Conservation (phyloP, 2,888 invertebrate species). For the Chouioia cunea region DNA sequence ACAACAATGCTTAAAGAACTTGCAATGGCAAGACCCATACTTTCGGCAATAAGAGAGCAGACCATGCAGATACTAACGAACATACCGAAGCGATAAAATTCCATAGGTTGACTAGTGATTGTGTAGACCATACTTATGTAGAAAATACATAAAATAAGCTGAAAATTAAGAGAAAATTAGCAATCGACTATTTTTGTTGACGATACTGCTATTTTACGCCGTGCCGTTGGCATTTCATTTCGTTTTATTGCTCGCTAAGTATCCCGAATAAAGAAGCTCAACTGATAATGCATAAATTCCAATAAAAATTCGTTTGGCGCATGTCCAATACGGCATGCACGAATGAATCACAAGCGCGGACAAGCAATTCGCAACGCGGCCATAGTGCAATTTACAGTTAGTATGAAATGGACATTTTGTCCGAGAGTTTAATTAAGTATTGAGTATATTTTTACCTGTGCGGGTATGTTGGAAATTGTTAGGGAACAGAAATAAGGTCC, state of each 20-base stretch:
- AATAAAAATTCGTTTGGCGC: no score
- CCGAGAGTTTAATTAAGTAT: neutral
- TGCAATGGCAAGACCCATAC: slow-evolving; percentile 81
- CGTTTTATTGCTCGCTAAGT: no score
- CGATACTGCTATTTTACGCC: no score
- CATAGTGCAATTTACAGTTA: no score
- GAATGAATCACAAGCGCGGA: no score
- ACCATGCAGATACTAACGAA: slow-evolving; percentile 79
- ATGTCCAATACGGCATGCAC: no score
- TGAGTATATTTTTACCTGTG: slow-evolving; percentile 71
- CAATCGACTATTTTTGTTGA: neutral
- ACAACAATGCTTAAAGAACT: slow-evolving; percentile 83
- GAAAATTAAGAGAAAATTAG: slow-evolving; percentile 40
- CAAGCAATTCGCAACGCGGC: no score
- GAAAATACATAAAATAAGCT: slow-evolving; percentile 74
- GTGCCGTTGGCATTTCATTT: no score
- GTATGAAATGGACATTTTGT: no score
- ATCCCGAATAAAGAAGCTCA: no score
- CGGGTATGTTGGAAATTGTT: slow-evolving; percentile 79
- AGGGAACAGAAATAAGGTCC: slow-evolving; percentile 84
- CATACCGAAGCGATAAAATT: slow-evolving; percentile 76
- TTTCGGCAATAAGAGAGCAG: slow-evolving; percentile 82
- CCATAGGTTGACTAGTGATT: slow-evolving; percentile 83
- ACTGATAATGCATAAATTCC: no score
- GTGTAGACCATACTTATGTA: slow-evolving; percentile 81